Conservation (phyloP, 2,113 vertebrate species). For the Albula goreensis region DNA sequence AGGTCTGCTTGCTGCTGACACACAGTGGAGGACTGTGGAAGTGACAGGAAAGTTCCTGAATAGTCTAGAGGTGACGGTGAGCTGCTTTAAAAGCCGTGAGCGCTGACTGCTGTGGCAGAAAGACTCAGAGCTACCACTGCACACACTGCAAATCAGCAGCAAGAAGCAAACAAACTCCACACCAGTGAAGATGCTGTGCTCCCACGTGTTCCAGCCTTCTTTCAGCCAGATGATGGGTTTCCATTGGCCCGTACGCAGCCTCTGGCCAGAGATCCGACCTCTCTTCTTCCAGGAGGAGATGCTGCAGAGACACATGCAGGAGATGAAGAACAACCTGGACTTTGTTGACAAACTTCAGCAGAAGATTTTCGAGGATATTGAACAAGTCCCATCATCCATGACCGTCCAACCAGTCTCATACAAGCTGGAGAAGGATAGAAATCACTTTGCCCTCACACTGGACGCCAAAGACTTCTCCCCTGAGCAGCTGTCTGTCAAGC, state of each 20-base stretch:
- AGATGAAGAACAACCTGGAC: constrained; percentile 67
- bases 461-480: constrained; percentile 68
- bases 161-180: no score
- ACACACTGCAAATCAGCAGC: no score
- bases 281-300: constrained; percentile 68
- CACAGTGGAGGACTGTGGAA: no score
- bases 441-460: constrained; percentile 63
- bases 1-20: no score
- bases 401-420: constrained; percentile 61
- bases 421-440: constrained; percentile 46
- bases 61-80: no score
- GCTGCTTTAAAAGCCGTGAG: no score
- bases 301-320: constrained; percentile 69
- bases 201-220: constrained; percentile 57
- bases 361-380: constrained; percentile 69
- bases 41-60: no score
- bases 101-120: no score
- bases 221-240: constrained; percentile 60
- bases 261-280: constrained; percentile 71
- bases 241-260: constrained; percentile 70
- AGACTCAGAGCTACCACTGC: no score
- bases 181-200: constrained; percentile 63
- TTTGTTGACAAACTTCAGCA: constrained; percentile 69
- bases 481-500: constrained; percentile 66
- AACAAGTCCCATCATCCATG: constrained; percentile 41